Evolutionary conservation across 2,888 invertebrate species (phyloP).

Genomic region (Meliscaeva auricollis): DNA sequence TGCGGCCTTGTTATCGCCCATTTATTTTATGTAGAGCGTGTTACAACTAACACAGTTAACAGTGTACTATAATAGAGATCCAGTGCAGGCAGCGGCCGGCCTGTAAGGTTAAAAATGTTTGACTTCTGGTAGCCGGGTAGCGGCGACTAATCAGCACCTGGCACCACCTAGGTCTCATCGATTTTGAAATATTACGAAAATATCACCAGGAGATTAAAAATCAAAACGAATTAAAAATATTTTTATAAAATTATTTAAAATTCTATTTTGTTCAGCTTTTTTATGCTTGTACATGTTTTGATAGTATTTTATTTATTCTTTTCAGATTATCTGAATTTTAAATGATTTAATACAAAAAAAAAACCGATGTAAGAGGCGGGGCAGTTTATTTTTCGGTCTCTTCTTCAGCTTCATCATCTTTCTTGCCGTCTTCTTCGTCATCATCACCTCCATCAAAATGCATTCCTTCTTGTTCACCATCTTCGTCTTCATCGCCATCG

Average conservation of each 20-base stretch:
- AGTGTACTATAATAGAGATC: too few species aligned
- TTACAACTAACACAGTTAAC: too few species aligned
- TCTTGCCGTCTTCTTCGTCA: conserved; percentile 47
- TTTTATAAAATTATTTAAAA: conserved; percentile 67
- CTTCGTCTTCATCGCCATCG: conserved; percentile 93
- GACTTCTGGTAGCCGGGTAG: too few species aligned
- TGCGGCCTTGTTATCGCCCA: too few species aligned
- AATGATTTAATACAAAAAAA: conserved; percentile 42
- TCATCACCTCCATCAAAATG: conserved; percentile 81
- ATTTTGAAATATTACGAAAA: neutral
- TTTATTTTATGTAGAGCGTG: too few species aligned
- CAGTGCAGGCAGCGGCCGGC: too few species aligned
- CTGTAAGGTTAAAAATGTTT: too few species aligned
- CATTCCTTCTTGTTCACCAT: conserved; percentile 85
- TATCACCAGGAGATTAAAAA: neutral
- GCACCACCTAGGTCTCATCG: too few species aligned
- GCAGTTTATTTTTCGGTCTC: conserved; percentile 59
- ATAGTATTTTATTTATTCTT: neutral
- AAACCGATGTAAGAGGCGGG: conserved; percentile 28
- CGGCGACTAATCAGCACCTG: too few species aligned
- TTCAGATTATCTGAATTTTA: conserved; percentile 35
- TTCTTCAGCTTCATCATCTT: conserved; percentile 57
- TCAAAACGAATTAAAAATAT: neutral
- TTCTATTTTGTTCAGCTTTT: conserved; percentile 61
- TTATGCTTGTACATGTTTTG: conserved; percentile 33